Conservation (phyloP, 2,113 vertebrate genomes). For the Pangasianodon gigas region DNA sequence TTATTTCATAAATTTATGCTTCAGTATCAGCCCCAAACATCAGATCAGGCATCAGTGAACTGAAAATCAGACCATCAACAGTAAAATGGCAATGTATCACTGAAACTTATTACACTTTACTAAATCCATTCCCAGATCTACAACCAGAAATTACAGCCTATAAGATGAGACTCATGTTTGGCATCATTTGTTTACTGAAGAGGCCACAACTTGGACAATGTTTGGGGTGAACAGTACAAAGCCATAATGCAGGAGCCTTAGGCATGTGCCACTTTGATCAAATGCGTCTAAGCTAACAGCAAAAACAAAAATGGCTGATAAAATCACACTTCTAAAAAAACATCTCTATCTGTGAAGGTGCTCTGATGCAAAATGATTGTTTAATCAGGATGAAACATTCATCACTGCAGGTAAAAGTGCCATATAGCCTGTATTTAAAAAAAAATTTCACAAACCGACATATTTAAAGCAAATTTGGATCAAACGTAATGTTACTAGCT, state of each 20-base stretch:
- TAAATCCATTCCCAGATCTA: neutral
- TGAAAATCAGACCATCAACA: neutral
- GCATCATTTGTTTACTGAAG: slow-evolving; percentile 35
- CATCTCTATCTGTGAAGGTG: slow-evolving; percentile 30
- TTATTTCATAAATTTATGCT: neutral
- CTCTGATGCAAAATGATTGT: slow-evolving; percentile 34
- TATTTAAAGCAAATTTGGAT: slow-evolving; percentile 22
- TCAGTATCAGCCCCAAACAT: neutral
- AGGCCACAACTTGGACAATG: slow-evolving; percentile 31
- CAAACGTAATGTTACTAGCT: slow-evolving; percentile 16
- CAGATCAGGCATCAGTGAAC: neutral
- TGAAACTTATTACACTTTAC: neutral
- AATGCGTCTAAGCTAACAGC: neutral
- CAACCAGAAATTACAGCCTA: neutral
- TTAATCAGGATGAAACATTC: slow-evolving; percentile 33
- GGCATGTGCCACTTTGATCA: neutral
- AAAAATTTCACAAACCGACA: neutral
- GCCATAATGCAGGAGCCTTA: slow-evolving; percentile 9
- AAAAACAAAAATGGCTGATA: slow-evolving; percentile 11
- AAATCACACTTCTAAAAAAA: slow-evolving; percentile 15
- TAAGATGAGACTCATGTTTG: slow-evolving; percentile 21
- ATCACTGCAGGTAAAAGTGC: slow-evolving; percentile 47
- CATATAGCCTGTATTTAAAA: slow-evolving; percentile 7
- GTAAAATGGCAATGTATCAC: neutral
- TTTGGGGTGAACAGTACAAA: slow-evolving; percentile 33